Percentiles rank a stretch among this genome's conserved stretches.
Conservation (phyloP, 2,888 invertebrate species). For the Polydrusus pterygomalis region DNA sequence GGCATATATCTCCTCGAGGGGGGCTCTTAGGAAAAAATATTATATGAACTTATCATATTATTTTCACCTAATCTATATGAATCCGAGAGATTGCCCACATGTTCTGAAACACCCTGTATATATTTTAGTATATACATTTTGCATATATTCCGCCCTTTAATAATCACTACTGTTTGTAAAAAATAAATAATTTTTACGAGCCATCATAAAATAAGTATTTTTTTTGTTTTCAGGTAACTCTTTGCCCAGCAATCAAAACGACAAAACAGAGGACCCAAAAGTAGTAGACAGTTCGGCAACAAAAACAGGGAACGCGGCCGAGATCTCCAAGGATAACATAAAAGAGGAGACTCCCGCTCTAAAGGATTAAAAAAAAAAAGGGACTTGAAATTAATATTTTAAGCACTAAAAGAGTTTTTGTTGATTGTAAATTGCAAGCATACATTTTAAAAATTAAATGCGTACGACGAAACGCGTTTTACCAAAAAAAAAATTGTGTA, state of each 20-base stretch:
- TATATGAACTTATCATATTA: no score
- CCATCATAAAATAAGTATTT: neutral
- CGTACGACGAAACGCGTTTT: constrained; percentile 38
- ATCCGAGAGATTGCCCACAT: no score
- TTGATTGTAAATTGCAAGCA: constrained; percentile 45
- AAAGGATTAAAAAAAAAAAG: constrained; percentile 64
- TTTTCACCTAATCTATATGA: no score
- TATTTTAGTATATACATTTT: no score
- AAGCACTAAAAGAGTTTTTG: constrained; percentile 55
- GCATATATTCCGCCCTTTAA: no score
- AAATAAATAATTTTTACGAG: no score
- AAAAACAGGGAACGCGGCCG: constrained; percentile 55
- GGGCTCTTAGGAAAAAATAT: no score
- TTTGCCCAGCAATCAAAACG: constrained; percentile 66
- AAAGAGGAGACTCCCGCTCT: constrained; percentile 67
- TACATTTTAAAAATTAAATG: constrained; percentile 35
- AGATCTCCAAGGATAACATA: constrained; percentile 65
- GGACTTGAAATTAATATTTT: constrained; percentile 40
- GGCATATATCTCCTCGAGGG: no score
- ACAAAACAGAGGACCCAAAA: constrained; percentile 69
- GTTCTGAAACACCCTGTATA: no score
- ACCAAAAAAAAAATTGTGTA: constrained; percentile 38
- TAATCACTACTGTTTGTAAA: neutral
- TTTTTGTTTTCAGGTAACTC: constrained; percentile 61
- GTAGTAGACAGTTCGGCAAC: constrained; percentile 63